Conservation (phyloP, 2,113 vertebrate genomes). For the Pipra filicauda region DNA sequence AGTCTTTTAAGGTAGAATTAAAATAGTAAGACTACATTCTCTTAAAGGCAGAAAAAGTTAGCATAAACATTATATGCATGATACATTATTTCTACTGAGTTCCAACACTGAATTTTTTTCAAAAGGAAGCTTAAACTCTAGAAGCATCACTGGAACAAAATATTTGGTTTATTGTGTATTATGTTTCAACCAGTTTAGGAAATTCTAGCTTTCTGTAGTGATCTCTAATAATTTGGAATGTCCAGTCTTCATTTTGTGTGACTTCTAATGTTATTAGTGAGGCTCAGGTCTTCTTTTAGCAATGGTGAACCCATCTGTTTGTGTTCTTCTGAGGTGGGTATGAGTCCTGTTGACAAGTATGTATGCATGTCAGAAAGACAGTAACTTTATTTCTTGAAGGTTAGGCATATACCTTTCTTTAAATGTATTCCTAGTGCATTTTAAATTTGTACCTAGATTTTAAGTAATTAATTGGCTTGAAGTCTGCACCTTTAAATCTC, state of each 20-base stretch:
- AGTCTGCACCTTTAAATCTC: neutral
- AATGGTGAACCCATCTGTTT: neutral
- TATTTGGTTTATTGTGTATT: neutral
- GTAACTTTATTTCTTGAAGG: neutral
- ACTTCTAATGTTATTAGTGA: neutral
- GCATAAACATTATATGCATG: neutral
- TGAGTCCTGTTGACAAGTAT: neutral
- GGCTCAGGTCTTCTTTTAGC: neutral
- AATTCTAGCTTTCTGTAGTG: neutral
- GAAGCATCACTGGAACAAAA: neutral
- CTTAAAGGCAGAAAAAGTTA: neutral
- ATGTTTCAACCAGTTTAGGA: neutral
- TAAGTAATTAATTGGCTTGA: neutral
- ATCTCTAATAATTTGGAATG: neutral
- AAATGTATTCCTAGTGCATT: neutral
- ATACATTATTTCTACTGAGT: neutral
- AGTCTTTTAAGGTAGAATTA: neutral
- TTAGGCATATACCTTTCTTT: neutral
- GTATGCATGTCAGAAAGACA: neutral
- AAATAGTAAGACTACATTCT: neutral
- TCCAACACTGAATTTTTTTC: neutral
- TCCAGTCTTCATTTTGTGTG: neutral
- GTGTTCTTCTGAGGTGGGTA: neutral
- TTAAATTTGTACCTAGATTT: neutral
- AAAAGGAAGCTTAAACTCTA: neutral